Evolutionary conservation across 2,113 vertebrate species (phyloP).

Genomic region (Cyprinodon variegatus): DNA sequence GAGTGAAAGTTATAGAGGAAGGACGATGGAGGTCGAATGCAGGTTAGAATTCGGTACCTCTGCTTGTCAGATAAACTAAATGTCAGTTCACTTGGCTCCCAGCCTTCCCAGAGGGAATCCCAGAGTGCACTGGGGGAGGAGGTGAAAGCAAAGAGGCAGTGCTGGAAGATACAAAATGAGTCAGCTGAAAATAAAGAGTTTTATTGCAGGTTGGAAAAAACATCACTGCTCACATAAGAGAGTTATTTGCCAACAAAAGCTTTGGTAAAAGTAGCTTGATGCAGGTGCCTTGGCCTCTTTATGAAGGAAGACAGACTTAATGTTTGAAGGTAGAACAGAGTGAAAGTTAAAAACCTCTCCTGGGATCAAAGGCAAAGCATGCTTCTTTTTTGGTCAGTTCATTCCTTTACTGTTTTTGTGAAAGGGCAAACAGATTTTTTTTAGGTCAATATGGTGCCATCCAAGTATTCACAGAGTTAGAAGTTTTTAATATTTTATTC

Average conservation of each 20-base stretch:
- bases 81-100: slow-evolving; percentile 50
- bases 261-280: slow-evolving; percentile 52
- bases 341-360: slow-evolving; percentile 25
- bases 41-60: slow-evolving; percentile 58
- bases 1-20: slow-evolving; percentile 37
- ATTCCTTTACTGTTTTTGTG: slow-evolving; percentile 50
- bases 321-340: slow-evolving; percentile 32
- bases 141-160: neutral
- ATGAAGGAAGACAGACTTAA: slow-evolving; percentile 40
- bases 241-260: slow-evolving; percentile 67
- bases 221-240: slow-evolving; percentile 41
- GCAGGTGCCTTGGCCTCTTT: slow-evolving; percentile 61
- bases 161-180: slow-evolving; percentile 49
- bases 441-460: slow-evolving; percentile 5
- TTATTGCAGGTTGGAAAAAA: slow-evolving; percentile 45
- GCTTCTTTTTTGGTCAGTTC: slow-evolving; percentile 37
- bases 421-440: slow-evolving; percentile 54
- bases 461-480: neutral
- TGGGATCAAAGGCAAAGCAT: slow-evolving; percentile 18
- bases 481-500: neutral
- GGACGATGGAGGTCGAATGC: slow-evolving; percentile 55
- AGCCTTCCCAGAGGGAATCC: slow-evolving; percentile 51
- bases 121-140: slow-evolving; percentile 32
- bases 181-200: slow-evolving; percentile 60
- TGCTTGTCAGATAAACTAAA: slow-evolving; percentile 55